Evolutionary conservation across 2,113 vertebrate genomes (phyloP).

Genomic region (Lathamus discolor): DNA sequence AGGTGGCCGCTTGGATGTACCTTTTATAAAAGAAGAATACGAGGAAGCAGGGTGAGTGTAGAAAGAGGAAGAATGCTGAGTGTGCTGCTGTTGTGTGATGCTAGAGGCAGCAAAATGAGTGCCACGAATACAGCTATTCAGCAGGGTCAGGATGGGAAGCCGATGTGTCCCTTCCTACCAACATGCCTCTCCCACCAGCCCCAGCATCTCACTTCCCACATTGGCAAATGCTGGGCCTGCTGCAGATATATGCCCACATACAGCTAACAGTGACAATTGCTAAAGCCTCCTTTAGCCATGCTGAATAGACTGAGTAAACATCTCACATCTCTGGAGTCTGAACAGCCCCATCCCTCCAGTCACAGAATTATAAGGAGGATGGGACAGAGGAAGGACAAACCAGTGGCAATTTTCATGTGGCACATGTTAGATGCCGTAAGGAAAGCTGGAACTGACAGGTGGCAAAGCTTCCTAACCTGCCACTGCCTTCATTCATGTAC

Average conservation of each 20-base stretch:
- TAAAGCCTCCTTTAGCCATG: neutral
- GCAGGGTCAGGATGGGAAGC: neutral
- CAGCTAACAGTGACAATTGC: neutral
- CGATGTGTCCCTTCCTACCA: neutral
- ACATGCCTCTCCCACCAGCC: neutral
- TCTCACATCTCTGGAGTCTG: too few relatives aligned
- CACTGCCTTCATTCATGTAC: neutral
- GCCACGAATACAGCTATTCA: rapidly evolving
- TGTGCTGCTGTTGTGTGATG: rapidly evolving
- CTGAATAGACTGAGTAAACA: neutral
- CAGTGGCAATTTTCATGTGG: neutral
- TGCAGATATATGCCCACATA: neutral
- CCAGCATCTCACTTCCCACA: neutral
- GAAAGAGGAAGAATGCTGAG: neutral
- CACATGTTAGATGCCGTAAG: neutral
- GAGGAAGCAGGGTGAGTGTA: neutral
- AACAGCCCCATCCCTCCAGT: neutral
- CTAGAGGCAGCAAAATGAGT: rapidly evolving
- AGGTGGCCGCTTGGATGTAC: conserved; percentile 96
- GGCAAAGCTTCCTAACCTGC: neutral
- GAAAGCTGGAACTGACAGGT: neutral
- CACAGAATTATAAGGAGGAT: neutral
- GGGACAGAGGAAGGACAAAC: neutral
- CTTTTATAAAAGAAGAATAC: conserved; percentile 68
- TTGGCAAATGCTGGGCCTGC: neutral